A percentile compares a stretch with the other conserved stretches of the same genome.
These are phyloP conservation scores for Onthophagus sagittarius DNA, from an alignment of 2,888 invertebrate species.

Conservation along the genomic window DNA sequence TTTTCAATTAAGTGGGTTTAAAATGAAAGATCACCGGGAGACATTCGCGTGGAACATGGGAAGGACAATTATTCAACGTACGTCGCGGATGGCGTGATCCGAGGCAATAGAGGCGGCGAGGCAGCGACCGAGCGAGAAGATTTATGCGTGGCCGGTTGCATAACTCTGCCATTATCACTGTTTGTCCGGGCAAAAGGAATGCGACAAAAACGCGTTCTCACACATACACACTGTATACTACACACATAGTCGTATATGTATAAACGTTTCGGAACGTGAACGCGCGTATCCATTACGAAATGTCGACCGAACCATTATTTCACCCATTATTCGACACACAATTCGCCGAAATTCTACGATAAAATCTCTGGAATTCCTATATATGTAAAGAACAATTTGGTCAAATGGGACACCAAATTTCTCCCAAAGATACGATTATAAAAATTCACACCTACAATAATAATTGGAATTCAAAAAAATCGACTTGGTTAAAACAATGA, in stretches of 20 bases:
- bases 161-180: slow-evolving; percentile 48
- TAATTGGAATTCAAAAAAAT: too few species aligned
- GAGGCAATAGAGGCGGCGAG: slow-evolving; percentile 44
- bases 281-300: background rate
- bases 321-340: background rate
- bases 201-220: slow-evolving; percentile 37
- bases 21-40: too few species aligned
- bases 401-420: too few species aligned
- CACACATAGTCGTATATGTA: background rate
- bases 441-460: too few species aligned
- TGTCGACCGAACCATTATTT: background rate
- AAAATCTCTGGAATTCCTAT: background rate
- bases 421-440: too few species aligned
- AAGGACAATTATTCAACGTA: background rate
- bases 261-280: background rate
- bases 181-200: slow-evolving; percentile 40
- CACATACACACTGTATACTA: background rate
- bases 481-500: too few species aligned
- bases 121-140: slow-evolving; percentile 43
- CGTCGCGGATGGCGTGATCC: slow-evolving; percentile 36
- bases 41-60: background rate
- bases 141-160: slow-evolving; percentile 42
- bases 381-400: too few species aligned
- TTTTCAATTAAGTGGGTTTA: too few species aligned
- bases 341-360: background rate